Evolutionary conservation across 2,113 vertebrate genomes (phyloP), one percentile per base, ranked within the genome.

Genomic region (Mesitornis unicolor): DNA sequence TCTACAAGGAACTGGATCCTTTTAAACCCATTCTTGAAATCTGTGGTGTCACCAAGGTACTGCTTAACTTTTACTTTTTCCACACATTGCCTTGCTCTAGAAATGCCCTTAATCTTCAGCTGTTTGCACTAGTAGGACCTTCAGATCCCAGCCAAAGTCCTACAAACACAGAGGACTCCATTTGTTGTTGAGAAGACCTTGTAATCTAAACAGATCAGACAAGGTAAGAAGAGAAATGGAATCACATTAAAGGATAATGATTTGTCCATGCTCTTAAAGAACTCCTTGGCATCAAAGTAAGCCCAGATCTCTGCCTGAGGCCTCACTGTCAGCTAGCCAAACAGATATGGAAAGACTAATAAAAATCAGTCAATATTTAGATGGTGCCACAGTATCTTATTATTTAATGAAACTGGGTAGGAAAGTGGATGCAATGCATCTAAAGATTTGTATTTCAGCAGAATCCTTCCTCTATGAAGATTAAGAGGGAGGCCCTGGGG

Each of bases 341-440:
- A 90, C 40, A 96, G 92, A 96, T 93, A 96, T 68, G 77, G 93
- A 93, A 92, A 94, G 92, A 93, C 90, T 89, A 92, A 96, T 94
- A 94, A 95, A 96, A 92, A 95, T 90, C 65, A 92, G 90, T 94
- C 92, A 94, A 97, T 96, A 94, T 89, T 96, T 89, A 93, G 93
- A 90, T 93, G 95, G 92, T 94, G 95, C 94, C 96, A 81, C 21
- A 75, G 86, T 40, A 84, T 77, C 92, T 96, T 96, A 96, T 89
- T 96, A 96, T 96, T 94, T 96, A 96, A 95, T 96, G 95, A 92
- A 96, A 94, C 43, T 2, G 38, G 80, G 71, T 45, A 71, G 63
- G 50, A 86, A 59, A 81, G 50, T 35, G 48, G 83, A 78, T 17
- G 5, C 65, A 95, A 29, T 82, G 61, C 83, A 65, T 84, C 65